phyloP scores from a whole-genome alignment of 2,797 vertebrate species.

The Amniataba percoides region DNA sequence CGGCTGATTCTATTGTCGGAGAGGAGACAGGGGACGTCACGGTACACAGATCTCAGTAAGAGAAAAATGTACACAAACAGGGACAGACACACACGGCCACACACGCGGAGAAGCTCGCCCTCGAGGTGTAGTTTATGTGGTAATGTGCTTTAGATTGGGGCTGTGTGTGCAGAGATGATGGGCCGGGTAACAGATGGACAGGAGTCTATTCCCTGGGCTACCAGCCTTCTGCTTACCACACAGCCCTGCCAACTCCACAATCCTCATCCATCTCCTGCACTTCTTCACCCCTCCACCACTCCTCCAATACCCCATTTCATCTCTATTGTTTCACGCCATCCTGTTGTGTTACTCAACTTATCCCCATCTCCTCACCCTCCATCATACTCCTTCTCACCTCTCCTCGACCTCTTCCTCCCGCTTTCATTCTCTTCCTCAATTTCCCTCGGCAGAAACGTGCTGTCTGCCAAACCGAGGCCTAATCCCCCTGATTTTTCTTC shows the following conservation, averaged over 20 bases:
- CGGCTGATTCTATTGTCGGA: slow-evolving; percentile 32
- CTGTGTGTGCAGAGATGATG: slow-evolving; percentile 79
- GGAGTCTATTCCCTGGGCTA: slow-evolving; percentile 83
- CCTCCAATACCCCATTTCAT: slow-evolving; percentile 62
- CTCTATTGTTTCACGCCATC: slow-evolving; percentile 66
- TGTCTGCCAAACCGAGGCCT: slow-evolving; percentile 68
- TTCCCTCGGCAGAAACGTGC: slow-evolving; percentile 60
- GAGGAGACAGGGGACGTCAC: slow-evolving; percentile 29
- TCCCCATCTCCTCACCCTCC: slow-evolving; percentile 38
- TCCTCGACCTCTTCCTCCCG: slow-evolving; percentile 43
- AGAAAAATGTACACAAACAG: slow-evolving; percentile 51
- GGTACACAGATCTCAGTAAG: slow-evolving; percentile 43
- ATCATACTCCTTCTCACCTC: slow-evolving; percentile 44
- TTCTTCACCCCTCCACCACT: slow-evolving; percentile 33
- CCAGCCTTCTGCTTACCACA: slow-evolving; percentile 80
- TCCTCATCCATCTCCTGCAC: slow-evolving; percentile 71
- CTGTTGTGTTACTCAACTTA: slow-evolving; percentile 55
- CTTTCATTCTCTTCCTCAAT: slow-evolving; percentile 51
- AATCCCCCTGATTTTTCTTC: slow-evolving; percentile 77
- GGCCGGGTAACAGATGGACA: slow-evolving; percentile 83
- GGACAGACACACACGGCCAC: slow-evolving; percentile 33
- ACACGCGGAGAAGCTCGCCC: slow-evolving; percentile 53
- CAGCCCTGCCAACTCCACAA: slow-evolving; percentile 75
- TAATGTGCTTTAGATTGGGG: slow-evolving; percentile 81
- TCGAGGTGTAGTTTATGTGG: slow-evolving; percentile 75